Base-by-base conservation (phyloP, 2,113 vertebrate genomes). In the Prinia subflava region DNA sequence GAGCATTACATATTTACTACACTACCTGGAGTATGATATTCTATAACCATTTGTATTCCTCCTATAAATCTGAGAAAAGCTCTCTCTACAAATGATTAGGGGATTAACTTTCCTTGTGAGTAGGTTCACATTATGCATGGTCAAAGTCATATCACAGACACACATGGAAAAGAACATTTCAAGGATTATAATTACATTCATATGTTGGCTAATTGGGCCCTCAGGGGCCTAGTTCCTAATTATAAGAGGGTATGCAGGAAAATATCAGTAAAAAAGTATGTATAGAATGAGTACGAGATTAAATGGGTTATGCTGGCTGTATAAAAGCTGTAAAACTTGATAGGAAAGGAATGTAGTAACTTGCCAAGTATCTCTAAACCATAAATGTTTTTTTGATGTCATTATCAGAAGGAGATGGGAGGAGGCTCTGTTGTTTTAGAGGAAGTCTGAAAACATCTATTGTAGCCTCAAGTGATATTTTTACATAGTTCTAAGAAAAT, bases 161-260 rank as follows among this genome's bases (percentile, higher is more conserved):
- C 92, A 97, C 96, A 96, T 92, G 95, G 94, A 96, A 97, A 96
- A 93, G 95, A 96, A 92, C 87, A 92, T 97, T 94, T 97, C 60
- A 97, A 88, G 88, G 97, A 81, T 97, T 97, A 98, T 97, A 98
- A 98, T 98, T 98, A 97, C 92, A 96, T 97, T 98, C 97, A 97
- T 94, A 97, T 98, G 97, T 97, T 97, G 79, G 92, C 91, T 98
- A 98, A 98, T 98, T 98, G 97, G 97, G 97, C 97, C 97, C 97
- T 97, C 97, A 65, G 97, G 97, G 98, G 96, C 97, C 88, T 97
- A 88, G 80, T 87, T 96, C 93, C 97, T 98, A 98, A 98, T 98
- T 98, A 98, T 95, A 97, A 96, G 80, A 95, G 77, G 57, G 75
- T 87, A 96, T 71, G 88, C 82, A 97, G 95, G 96, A 97, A 97